Evolutionary conservation across 2,113 vertebrate species (phyloP).

Genomic region (Vidua macroura): DNA sequence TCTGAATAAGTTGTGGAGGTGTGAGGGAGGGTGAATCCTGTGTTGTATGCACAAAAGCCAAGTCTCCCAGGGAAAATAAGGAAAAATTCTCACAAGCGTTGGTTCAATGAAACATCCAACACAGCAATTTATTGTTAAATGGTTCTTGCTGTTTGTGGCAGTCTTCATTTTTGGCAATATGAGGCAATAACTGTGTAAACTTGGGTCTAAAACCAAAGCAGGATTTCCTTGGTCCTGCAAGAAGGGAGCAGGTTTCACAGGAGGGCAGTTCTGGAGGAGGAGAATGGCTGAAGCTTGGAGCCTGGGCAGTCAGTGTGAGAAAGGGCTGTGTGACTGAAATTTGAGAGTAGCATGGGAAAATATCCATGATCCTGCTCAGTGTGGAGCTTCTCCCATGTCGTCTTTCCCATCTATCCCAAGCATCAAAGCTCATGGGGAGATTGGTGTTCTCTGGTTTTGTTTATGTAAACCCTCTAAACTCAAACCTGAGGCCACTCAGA

Average conservation of each 20-base stretch:
- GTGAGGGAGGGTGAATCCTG: neutral
- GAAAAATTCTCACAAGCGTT: neutral
- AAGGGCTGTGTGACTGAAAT: neutral
- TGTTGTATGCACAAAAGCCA: neutral
- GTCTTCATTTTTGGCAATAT: neutral
- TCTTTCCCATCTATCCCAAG: neutral
- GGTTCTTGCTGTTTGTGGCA: neutral
- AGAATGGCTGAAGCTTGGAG: neutral
- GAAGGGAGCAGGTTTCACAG: neutral
- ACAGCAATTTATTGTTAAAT: neutral
- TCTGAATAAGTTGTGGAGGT: slow-evolving; percentile 17
- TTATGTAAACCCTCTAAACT: neutral
- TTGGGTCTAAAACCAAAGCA: neutral
- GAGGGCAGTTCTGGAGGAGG: neutral
- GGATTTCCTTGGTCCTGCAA: neutral
- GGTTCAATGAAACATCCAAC: slow-evolving; percentile 22
- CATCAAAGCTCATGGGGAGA: neutral
- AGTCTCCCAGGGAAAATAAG: neutral
- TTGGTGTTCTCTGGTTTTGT: neutral
- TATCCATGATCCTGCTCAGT: neutral
- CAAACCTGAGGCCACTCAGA: rapidly evolving
- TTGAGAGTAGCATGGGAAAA: neutral
- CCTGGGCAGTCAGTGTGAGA: neutral
- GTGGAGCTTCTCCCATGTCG: neutral
- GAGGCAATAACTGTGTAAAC: neutral